Percentiles rank a stretch among this genome's conserved stretches.
Conservation (phyloP, 2,113 vertebrate species). For the Uria lomvia region DNA sequence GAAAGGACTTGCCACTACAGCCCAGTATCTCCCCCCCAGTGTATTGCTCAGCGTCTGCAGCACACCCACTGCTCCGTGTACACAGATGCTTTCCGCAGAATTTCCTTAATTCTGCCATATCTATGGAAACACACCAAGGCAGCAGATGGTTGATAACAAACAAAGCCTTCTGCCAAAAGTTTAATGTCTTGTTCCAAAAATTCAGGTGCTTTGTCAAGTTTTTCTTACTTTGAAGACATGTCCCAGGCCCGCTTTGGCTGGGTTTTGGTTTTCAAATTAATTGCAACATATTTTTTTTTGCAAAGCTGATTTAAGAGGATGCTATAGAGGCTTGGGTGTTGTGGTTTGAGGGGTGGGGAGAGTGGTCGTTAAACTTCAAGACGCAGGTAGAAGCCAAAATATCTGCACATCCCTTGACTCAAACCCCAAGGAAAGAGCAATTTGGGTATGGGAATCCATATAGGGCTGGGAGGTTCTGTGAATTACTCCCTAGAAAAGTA, state of each 20-base stretch:
- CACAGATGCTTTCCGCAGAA: not conserved
- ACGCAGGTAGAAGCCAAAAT: not conserved
- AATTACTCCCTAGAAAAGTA: not conserved
- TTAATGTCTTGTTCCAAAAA: not conserved
- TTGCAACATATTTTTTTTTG: not conserved
- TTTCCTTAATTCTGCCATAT: not conserved
- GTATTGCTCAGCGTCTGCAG: not conserved
- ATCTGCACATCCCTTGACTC: not conserved
- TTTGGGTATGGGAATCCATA: not conserved
- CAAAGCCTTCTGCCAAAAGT: conserved; percentile 13
- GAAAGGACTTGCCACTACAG: not conserved
- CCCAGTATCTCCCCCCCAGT: not conserved
- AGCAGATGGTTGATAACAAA: conserved; percentile 41
- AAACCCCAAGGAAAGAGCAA: not conserved
- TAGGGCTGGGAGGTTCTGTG: not conserved
- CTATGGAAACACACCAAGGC: not conserved
- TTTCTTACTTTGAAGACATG: not conserved
- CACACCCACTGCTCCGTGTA: not conserved
- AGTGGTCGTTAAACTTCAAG: not conserved
- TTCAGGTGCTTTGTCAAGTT: not conserved
- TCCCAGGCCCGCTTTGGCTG: not conserved
- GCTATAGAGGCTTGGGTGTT: not conserved
- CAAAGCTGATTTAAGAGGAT: not conserved
- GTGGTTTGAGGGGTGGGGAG: not conserved
- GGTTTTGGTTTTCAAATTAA: not conserved